phyloP scores from a whole-genome alignment of 2,888 invertebrate species.

The Orthosia gothica region DNA sequence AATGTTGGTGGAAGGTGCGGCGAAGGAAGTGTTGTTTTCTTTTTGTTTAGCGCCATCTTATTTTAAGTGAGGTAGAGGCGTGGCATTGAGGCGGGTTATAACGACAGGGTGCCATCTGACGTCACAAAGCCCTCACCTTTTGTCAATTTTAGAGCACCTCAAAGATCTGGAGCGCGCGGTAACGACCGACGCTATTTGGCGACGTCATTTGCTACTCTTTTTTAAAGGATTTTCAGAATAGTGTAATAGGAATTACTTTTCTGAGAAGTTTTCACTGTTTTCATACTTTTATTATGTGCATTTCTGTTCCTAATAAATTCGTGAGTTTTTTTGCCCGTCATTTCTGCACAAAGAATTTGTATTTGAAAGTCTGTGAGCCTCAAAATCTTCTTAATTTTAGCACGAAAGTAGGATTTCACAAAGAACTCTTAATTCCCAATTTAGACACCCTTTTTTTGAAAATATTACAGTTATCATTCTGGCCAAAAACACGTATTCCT shows the following conservation, averaged over 20 bases:
- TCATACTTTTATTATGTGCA: neutral
- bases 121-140: slow-evolving; percentile 58
- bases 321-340: too few relatives aligned
- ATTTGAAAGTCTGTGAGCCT: too few relatives aligned
- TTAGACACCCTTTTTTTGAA: neutral
- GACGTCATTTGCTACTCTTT: slow-evolving; percentile 34
- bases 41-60: slow-evolving; percentile 58
- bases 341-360: too few relatives aligned
- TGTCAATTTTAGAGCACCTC: slow-evolving; percentile 61
- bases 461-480: neutral
- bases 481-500: neutral
- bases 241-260: slow-evolving; percentile 13
- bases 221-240: slow-evolving; percentile 20
- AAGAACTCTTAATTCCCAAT: too few relatives aligned
- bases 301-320: neutral
- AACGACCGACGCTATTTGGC: slow-evolving; percentile 55
- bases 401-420: too few relatives aligned
- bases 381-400: too few relatives aligned
- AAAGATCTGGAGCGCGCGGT: slow-evolving; percentile 57
- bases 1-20: slow-evolving; percentile 74
- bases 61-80: slow-evolving; percentile 57
- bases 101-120: slow-evolving; percentile 61
- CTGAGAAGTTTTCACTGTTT: neutral
- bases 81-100: slow-evolving; percentile 59
- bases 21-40: slow-evolving; percentile 51